Evolutionary conservation across 2,888 invertebrate species (phyloP).

Genomic region (Mesoligia furuncula): DNA sequence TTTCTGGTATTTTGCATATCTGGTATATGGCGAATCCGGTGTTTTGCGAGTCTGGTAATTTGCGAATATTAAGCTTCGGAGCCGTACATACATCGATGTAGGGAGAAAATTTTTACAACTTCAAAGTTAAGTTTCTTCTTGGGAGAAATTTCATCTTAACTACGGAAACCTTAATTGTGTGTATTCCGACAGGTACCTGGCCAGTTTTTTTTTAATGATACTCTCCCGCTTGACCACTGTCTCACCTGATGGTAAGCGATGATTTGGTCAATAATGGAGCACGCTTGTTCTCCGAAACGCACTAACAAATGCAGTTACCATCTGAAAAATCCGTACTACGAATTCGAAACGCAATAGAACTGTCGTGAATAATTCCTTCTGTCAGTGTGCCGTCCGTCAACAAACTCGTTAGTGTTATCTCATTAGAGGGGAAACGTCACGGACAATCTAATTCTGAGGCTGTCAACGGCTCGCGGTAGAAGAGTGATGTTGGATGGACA

Average conservation of each 20-base stretch:
- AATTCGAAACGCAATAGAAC: conserved; percentile 1
- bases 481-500: conserved; percentile 33
- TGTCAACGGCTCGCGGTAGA: conserved; percentile 58
- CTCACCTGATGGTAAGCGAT: not conserved
- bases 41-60: no score
- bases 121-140: not conserved
- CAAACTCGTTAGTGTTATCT: conserved; percentile 66
- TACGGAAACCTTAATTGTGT: not conserved
- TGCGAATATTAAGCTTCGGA: no score
- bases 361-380: conserved; percentile 38
- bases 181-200: not conserved
- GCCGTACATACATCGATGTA: not conserved
- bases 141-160: not conserved
- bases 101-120: not conserved
- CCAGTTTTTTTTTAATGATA: not conserved
- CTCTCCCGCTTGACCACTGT: not conserved
- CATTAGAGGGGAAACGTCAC: conserved; percentile 65
- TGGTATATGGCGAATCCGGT: no score
- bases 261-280: not conserved
- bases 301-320: not conserved
- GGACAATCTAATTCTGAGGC: conserved; percentile 70
- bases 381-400: conserved; percentile 39
- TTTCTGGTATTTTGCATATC: no score
- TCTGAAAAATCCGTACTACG: conserved; percentile 8
- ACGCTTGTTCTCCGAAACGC: not conserved